These are phyloP conservation scores for Megalurothrips usitatus DNA, from an alignment of 2,888 invertebrate genomes.

Conservation along the genomic window DNA sequence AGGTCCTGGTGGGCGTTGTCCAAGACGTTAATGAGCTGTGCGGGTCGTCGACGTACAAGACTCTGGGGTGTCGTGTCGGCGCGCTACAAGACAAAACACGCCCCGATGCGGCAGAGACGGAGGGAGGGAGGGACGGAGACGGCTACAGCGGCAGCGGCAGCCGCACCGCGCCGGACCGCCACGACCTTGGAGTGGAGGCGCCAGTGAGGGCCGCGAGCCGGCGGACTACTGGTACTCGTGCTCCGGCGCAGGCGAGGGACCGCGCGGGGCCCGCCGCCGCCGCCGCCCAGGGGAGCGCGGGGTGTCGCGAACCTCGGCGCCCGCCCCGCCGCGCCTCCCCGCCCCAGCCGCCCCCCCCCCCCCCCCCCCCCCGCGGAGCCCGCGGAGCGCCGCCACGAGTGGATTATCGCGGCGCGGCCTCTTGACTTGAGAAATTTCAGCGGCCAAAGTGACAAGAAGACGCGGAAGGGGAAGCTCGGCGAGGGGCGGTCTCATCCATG, in stretches of 20 bases:
- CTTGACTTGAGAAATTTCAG: no score
- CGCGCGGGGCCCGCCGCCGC: not conserved
- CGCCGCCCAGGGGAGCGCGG: not conserved
- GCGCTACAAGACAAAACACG: constrained; percentile 12
- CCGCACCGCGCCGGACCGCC: not conserved
- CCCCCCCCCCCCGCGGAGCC: not conserved
- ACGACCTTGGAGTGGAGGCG: not conserved
- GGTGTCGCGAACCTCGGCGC: no score
- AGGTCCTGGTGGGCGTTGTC: not conserved
- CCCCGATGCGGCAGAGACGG: not conserved
- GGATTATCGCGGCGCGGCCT: no score
- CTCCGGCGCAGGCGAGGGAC: not conserved
- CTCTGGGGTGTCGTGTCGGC: constrained; percentile 9
- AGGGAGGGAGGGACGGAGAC: no score
- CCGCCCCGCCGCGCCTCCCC: no score
- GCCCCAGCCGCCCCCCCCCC: not conserved
- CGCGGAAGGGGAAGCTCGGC: no score
- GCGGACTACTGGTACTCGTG: not conserved
- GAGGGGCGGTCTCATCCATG: no score
- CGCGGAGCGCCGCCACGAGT: not conserved
- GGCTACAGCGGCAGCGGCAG: not conserved
- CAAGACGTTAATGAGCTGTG: constrained; percentile 14
- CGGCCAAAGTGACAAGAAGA: no score
- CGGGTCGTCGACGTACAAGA: constrained; percentile 12
- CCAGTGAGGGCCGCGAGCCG: not conserved